Evolutionary conservation across 1,140 invertebrate species (phyloP).

Genomic region (Doryteuthis pealeii): DNA sequence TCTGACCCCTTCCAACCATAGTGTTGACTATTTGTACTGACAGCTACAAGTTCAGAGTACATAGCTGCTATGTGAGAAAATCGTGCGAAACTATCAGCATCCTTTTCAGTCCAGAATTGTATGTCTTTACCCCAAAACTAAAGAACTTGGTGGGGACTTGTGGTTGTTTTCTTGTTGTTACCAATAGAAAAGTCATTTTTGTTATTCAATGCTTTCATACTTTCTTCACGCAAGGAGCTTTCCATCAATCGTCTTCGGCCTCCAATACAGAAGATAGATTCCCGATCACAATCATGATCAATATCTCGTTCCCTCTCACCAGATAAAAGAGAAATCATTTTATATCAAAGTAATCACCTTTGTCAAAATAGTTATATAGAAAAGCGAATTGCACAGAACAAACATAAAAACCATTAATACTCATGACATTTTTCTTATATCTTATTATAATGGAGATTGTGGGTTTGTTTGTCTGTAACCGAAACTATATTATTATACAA

Average conservation of each 20-base stretch:
- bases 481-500: no score
- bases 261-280: slow-evolving; percentile 86
- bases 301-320: slow-evolving; percentile 67
- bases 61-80: slow-evolving; percentile 78
- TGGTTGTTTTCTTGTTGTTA: slow-evolving; percentile 43
- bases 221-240: slow-evolving; percentile 71
- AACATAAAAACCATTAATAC: no score
- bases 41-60: slow-evolving; percentile 90
- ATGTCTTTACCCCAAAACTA: slow-evolving; percentile 93
- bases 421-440: no score
- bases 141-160: slow-evolving; percentile 67
- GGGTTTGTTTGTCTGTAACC: no score
- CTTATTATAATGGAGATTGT: no score
- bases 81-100: slow-evolving; percentile 38
- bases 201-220: slow-evolving; percentile 53
- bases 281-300: slow-evolving; percentile 68
- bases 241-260: slow-evolving; percentile 92
- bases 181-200: slow-evolving; percentile 40
- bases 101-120: slow-evolving; percentile 86
- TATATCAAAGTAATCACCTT: background rate
- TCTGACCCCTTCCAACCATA: slow-evolving; percentile 98
- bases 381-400: no score
- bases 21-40: slow-evolving; percentile 85
- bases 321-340: slow-evolving; percentile 33
- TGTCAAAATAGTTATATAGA: background rate